Percentiles rank a stretch among this genome's conserved stretches.
phyloP scores from a whole-genome alignment of 2,797 vertebrate genomes.

The Myotis vivesi region DNA sequence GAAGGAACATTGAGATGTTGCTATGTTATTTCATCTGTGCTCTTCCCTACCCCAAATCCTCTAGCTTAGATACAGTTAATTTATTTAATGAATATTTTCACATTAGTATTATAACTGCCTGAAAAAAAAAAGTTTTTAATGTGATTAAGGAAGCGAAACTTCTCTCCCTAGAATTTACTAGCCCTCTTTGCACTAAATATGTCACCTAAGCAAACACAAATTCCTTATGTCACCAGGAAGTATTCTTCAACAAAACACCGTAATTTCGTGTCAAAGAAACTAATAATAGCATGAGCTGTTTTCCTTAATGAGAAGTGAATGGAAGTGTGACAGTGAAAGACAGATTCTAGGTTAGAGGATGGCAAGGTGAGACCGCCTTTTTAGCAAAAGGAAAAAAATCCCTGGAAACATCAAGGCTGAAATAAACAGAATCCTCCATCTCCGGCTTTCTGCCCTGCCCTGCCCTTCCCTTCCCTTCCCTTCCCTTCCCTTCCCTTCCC shows the following conservation, averaged over 20 bases:
- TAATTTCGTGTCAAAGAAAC: slow-evolving; percentile 66
- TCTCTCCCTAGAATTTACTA: slow-evolving; percentile 14
- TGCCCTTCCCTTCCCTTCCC: no score
- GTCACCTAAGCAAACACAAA: slow-evolving; percentile 67
- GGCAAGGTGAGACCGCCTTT: slow-evolving; percentile 88
- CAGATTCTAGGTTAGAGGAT: slow-evolving; percentile 79
- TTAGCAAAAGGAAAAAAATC: slow-evolving; percentile 78
- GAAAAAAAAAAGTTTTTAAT: slow-evolving; percentile 29
- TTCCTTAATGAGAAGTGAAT: slow-evolving; percentile 86
- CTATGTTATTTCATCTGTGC: background rate
- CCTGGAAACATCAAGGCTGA: slow-evolving; percentile 35
- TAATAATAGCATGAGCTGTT: slow-evolving; percentile 82
- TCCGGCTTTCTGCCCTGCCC: no score
- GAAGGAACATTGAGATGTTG: slow-evolving; percentile 2
- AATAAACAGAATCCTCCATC: background rate
- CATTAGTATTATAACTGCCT: slow-evolving; percentile 42
- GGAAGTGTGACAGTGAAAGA: slow-evolving; percentile 87
- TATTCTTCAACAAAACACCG: slow-evolving; percentile 43
- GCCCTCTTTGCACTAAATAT: slow-evolving; percentile 63
- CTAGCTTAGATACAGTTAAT: slow-evolving; percentile 70
- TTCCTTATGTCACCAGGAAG: slow-evolving; percentile 63
- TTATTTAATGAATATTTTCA: slow-evolving; percentile 77
- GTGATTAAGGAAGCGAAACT: slow-evolving; percentile 23
- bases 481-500: background rate
- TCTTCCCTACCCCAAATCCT: background rate